Conservation (phyloP, 2,113 vertebrate species). For the Recurvirostra avosetta region DNA sequence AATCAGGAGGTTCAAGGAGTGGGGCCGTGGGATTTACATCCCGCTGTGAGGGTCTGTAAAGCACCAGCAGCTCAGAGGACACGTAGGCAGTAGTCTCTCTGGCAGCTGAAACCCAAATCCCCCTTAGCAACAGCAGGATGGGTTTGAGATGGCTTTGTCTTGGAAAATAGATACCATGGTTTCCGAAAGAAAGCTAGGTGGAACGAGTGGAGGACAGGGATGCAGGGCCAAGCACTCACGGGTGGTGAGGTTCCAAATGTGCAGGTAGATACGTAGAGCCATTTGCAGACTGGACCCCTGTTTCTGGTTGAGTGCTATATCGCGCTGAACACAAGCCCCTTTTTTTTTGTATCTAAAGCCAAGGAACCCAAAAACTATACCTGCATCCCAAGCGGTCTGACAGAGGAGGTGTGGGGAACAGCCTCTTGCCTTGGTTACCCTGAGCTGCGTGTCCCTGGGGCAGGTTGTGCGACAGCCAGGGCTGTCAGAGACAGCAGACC, state of each 20-base stretch:
- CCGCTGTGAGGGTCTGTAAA: accelerated
- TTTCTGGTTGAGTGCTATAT: background rate
- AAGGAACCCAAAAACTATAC: background rate
- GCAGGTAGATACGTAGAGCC: background rate
- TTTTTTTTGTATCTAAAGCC: background rate
- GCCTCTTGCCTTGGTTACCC: background rate
- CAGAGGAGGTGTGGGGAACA: background rate
- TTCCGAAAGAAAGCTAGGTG: background rate
- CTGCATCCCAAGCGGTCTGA: accelerated
- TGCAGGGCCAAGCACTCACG: background rate
- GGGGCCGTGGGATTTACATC: accelerated
- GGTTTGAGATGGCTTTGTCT: background rate
- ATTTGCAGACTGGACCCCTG: accelerated
- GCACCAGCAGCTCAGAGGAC: background rate
- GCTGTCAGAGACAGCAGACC: background rate
- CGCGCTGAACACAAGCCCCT: background rate
- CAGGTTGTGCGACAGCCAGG: background rate
- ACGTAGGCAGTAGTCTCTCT: background rate
- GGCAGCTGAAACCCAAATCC: background rate
- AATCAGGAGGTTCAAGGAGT: background rate
- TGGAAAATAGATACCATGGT: background rate
- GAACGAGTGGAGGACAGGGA: background rate
- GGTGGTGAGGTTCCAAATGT: background rate
- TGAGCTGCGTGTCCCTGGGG: background rate
- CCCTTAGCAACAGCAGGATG: background rate